A percentile compares a stretch with the other conserved stretches of the same genome.
Evolutionary conservation across 1,140 invertebrate genomes (phyloP).

Genomic region (Leptopilina clavipes): DNA sequence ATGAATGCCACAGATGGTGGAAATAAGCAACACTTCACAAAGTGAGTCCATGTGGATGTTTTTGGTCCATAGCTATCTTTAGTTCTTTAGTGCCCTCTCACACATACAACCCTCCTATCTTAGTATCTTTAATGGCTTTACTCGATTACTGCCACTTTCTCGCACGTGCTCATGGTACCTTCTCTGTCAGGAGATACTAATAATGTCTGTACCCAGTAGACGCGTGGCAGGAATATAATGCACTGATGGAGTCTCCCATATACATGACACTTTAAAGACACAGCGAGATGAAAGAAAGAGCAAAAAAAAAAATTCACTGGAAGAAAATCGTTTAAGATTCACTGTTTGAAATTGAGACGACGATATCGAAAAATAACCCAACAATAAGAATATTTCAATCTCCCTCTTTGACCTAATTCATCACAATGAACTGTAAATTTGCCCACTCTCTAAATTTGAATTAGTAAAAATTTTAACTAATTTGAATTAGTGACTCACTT

Average conservation of each 20-base stretch:
- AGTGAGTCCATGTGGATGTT: background rate
- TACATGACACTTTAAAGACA: slow-evolving; percentile 18
- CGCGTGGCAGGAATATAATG: slow-evolving; percentile 25
- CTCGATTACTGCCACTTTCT: slow-evolving; percentile 31
- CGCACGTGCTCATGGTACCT: slow-evolving; percentile 10
- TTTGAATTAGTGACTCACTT: too few relatives aligned
- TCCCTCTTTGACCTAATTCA: too few relatives aligned
- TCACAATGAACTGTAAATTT: too few relatives aligned
- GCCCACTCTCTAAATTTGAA: too few relatives aligned
- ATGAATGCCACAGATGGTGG: background rate
- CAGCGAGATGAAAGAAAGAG: background rate
- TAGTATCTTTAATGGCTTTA: slow-evolving; percentile 25
- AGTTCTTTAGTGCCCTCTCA: background rate
- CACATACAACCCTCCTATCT: slow-evolving; percentile 10
- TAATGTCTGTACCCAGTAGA: slow-evolving; percentile 7
- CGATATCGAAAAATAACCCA: too few relatives aligned
- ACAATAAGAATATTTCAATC: too few relatives aligned
- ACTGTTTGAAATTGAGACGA: background rate
- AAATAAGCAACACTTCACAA: background rate
- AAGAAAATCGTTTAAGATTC: slow-evolving; percentile 17
- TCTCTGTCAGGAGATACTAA: slow-evolving; percentile 12
- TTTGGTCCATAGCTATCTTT: slow-evolving; percentile 5
- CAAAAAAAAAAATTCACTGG: background rate
- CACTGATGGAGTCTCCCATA: background rate
- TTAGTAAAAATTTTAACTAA: too few relatives aligned